A percentile compares a stretch with the other conserved stretches of the same genome.
These are phyloP conservation scores for Tubulanus polymorphus DNA, from an alignment of 2,888 invertebrate genomes.

Conservation along the genomic window DNA sequence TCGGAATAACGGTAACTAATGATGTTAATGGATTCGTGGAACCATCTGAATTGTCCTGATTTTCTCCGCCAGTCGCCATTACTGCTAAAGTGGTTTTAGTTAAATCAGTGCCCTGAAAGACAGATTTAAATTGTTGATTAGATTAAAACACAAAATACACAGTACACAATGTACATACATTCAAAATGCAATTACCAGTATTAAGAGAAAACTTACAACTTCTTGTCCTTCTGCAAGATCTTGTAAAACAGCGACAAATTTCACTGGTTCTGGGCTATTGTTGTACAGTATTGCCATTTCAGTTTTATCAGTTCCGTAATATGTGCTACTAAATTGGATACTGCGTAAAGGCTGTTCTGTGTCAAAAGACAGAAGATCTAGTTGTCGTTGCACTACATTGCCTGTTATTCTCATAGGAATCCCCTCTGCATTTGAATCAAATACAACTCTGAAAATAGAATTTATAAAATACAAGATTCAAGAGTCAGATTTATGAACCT, in stretches of 20 bases:
- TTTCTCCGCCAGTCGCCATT: slow-evolving; percentile 27
- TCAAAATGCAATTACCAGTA: too few species aligned
- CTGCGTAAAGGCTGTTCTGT: slow-evolving; percentile 35
- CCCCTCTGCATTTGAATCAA: slow-evolving; percentile 42
- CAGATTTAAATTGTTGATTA: too few species aligned
- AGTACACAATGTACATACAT: too few species aligned
- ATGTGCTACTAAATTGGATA: slow-evolving; percentile 48
- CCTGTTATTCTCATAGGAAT: slow-evolving; percentile 34
- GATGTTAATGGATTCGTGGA: slow-evolving; percentile 45
- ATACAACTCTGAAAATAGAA: slow-evolving; percentile 30
- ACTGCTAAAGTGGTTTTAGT: slow-evolving; percentile 38
- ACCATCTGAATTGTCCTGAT: slow-evolving; percentile 22
- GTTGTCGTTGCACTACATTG: slow-evolving; percentile 38
- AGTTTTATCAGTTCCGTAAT: slow-evolving; percentile 51
- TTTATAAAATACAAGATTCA: too few species aligned
- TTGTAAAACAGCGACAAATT: slow-evolving; percentile 51
- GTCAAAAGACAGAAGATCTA: slow-evolving; percentile 43
- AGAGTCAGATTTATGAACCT: too few species aligned
- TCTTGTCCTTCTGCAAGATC: slow-evolving; percentile 51
- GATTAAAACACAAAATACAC: too few species aligned
- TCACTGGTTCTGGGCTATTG: slow-evolving; percentile 49
- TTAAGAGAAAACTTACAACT: slow-evolving; percentile 30
- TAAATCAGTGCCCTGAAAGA: slow-evolving; percentile 42
- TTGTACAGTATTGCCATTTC: slow-evolving; percentile 47
- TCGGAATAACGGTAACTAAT: slow-evolving; percentile 49